Evolutionary conservation across 1,140 invertebrate species (phyloP), one percentile per base, ranked within the genome.

Genomic region (Monochamus saltuarius): DNA sequence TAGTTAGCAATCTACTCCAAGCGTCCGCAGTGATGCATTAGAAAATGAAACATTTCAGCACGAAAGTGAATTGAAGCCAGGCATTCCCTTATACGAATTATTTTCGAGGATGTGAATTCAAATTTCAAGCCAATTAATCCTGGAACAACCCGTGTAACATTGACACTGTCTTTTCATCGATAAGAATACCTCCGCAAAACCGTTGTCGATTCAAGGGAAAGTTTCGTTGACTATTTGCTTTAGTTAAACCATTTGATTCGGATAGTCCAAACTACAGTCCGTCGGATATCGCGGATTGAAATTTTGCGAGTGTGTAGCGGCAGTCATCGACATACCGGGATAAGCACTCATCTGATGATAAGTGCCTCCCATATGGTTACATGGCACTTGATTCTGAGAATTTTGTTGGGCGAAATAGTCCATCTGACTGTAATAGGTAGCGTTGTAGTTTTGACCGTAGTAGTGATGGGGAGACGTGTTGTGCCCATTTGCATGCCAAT

Each of bases 361-460:
- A 29, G 54, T 35, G 13, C 57, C 40, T 8, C 58, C 57, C 53
- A 65, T 63, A 40, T 65, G 56, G 34, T 71, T 60, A 1, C 57
- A 34, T 47, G 62, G 62, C 60, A 71, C 62, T 42, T 69, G 69
- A 17, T 64, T 66, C 35, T 71, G 69, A 8, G 49, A 37, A 22
- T 66, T 66, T 40, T 66, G 70, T 14, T 39, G 36, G 75, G 83
- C 85, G 62, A 85, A 85, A 66, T 86, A 86, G 56, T 86, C 84
- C 83, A 86, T 85, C 76, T 85, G 81, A 0, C 75, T 76, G 49
- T 80, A 79, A 42, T 80, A 79, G 16, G 65, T 61, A 50, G 76
- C 73, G 52, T 78, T 84, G 67, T 85, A 84, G 37, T 81, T 82
- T 67, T 85, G 84, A 13, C 81, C 81, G 36, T 84, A 84, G 36